A percentile compares a stretch with the other conserved stretches of the same genome.
phyloP scores from a whole-genome alignment of 2,888 invertebrate genomes.

The Drosophila sordidapex region DNA sequence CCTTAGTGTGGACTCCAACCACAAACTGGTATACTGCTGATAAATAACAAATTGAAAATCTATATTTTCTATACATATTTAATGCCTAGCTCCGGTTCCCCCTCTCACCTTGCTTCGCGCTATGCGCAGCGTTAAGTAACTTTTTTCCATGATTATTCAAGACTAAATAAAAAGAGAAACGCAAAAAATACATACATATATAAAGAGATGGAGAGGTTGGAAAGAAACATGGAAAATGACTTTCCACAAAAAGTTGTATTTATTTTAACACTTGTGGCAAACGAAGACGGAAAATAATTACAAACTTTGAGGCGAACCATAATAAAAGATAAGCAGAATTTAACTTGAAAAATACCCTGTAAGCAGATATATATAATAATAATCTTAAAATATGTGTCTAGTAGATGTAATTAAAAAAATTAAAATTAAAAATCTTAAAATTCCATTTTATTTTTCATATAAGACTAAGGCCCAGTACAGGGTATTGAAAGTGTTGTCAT shows the following conservation, averaged over 20 bases:
- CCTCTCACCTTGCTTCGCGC: not conserved
- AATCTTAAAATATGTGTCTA: not conserved
- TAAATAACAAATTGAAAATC: constrained; percentile 24
- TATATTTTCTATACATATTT: constrained; percentile 56
- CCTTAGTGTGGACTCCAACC: constrained; percentile 51
- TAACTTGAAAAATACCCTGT: constrained; percentile 16
- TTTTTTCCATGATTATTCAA: constrained; percentile 55
- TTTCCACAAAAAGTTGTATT: constrained; percentile 70
- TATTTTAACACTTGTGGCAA: constrained; percentile 78
- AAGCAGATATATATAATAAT: not conserved
- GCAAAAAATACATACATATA: not conserved
- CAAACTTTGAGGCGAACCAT: constrained; percentile 59
- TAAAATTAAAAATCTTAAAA: not conserved
- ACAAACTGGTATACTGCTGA: constrained; percentile 38
- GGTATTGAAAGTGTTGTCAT: constrained; percentile 36
- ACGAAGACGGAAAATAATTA: constrained; percentile 75
- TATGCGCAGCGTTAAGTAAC: constrained; percentile 36
- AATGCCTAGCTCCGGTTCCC: constrained; percentile 29
- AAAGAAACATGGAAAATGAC: constrained; percentile 62
- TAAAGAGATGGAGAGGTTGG: not conserved
- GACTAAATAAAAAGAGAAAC: constrained; percentile 39
- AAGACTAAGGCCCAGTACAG: not conserved
- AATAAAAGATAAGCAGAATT: constrained; percentile 1
- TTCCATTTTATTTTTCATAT: not conserved
- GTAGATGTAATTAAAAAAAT: not conserved